Base-by-base conservation (phyloP, 2,888 invertebrate species). In the Drosophila basisetae region DNA sequence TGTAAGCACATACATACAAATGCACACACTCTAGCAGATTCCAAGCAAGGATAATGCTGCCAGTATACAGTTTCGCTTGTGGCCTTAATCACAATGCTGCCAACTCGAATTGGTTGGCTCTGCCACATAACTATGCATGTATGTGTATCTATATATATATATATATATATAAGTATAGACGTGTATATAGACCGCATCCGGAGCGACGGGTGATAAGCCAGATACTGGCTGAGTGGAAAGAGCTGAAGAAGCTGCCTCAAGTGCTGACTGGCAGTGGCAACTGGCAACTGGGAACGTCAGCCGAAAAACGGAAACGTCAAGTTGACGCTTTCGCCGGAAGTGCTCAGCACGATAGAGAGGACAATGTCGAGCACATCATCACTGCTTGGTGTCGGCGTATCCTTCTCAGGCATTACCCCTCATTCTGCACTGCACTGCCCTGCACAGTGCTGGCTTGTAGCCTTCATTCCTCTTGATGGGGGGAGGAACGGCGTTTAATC, bases 241-340 rank as follows among this genome's bases (percentile, higher is more conserved):
- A 16, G 43, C n/a, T 22, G 47, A 39, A 13, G 28, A 41, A 28
- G 31, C 35, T 63, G 56, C 43, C 43, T 28, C 47, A 47, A 64
- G 35, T 35, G 63, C n/a, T n/a, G 41, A 39, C 22, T 28, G 60
- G 25, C 47, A 47, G 3, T 30, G 56, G 52, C 58, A 47, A 56
- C 37, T 64, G 61, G 59, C 31, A 53, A 64, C 76, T 69, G 62
- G 65, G 28, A 67, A 64, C 70, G 73, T 69, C 82, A 82, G 65
- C 73, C 81, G 69, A 79, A 83, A 82, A 73, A 77, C 91, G 92
- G 92, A 92, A 90, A 90, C 82, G 84, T 91, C 92, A 92, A 92
- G 90, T 92, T 92, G 92, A 92, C 90, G 90, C 83, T 91, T 85
- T 82, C 77, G 86, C 83, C 92, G 92, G 92, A 92, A 89, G 90